Conservation (phyloP, 2,113 vertebrate genomes). For the Glaucidium brasilianum region DNA sequence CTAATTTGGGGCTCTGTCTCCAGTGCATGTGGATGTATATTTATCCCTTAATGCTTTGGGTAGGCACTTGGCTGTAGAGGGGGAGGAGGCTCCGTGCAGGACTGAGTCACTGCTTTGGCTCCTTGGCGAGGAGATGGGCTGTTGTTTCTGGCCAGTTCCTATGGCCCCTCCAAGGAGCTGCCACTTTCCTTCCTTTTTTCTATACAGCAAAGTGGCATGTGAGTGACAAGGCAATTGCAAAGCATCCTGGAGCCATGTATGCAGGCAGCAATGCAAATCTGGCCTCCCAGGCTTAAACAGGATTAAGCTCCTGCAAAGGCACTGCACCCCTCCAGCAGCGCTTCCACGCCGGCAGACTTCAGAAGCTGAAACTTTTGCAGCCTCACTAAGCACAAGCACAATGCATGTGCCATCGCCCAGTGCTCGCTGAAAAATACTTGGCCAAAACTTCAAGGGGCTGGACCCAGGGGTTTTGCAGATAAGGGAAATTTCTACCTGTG, state of each 20-base stretch:
- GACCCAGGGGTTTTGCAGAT: background rate
- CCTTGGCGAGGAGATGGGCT: background rate
- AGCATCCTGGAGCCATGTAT: background rate
- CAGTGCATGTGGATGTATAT: constrained; percentile 14
- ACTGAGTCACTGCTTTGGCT: background rate
- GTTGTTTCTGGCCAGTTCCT: background rate
- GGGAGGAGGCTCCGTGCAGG: background rate
- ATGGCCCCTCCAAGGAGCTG: background rate
- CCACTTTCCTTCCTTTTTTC: background rate
- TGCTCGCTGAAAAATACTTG: background rate
- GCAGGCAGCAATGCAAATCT: background rate
- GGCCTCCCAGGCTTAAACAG: background rate
- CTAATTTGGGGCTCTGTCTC: constrained; percentile 19
- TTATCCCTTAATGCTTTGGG: constrained; percentile 14
- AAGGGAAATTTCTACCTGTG: background rate
- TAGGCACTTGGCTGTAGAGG: background rate
- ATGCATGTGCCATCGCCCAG: background rate
- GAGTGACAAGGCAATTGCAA: background rate
- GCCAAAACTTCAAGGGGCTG: constrained; percentile 11
- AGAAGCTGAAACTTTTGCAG: background rate
- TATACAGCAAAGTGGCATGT: background rate
- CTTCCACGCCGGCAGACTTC: background rate
- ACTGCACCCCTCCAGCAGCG: background rate
- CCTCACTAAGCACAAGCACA: background rate
- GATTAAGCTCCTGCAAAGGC: background rate